A percentile compares a stretch with the other conserved stretches of the same genome.
Conservation (phyloP, 1,140 invertebrate genomes). For the Calephelis virginiensis region DNA sequence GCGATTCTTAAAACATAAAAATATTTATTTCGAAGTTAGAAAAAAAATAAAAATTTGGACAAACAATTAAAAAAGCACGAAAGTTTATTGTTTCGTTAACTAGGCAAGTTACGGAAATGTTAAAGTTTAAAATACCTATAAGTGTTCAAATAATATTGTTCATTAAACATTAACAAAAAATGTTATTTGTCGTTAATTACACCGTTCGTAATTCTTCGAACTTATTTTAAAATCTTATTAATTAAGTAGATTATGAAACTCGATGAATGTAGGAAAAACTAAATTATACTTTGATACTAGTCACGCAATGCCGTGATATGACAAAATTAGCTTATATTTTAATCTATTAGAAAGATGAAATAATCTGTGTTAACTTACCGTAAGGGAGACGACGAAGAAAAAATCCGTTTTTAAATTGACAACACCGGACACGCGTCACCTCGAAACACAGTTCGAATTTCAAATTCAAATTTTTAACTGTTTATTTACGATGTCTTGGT, state of each 20-base stretch:
- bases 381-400: constrained; percentile 41
- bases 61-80: no score
- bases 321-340: constrained; percentile 23
- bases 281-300: constrained; percentile 19
- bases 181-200: not conserved
- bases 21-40: no score
- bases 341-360: constrained; percentile 3
- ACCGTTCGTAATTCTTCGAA: not conserved
- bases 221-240: constrained; percentile 19
- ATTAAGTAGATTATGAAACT: constrained; percentile 16
- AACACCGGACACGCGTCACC: constrained; percentile 43
- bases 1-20: no score
- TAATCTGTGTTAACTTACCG: constrained; percentile 43
- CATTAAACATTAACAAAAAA: not conserved
- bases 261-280: constrained; percentile 20
- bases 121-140: no score
- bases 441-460: constrained; percentile 44
- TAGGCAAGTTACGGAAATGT: no score
- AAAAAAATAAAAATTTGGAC: no score
- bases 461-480: constrained; percentile 27
- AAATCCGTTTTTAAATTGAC: constrained; percentile 41
- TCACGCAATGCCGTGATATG: constrained; percentile 37
- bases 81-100: no score
- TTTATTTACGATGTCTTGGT: constrained; percentile 14
- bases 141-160: no score